Conservation (phyloP, 1,140 invertebrate species). For the Diuraphis noxia region DNA sequence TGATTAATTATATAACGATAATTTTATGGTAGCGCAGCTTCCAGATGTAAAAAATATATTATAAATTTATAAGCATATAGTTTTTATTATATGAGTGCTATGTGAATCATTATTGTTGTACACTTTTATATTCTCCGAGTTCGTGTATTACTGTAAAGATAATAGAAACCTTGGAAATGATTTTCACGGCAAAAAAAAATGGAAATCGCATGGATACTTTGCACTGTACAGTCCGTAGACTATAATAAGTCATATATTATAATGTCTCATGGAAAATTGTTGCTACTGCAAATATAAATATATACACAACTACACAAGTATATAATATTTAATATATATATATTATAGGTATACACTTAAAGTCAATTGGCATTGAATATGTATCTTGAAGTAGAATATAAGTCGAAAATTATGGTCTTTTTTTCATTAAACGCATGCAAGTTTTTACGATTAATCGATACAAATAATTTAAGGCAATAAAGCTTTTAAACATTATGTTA, state of each 20-base stretch:
- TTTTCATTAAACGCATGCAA: neutral
- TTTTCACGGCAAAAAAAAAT: slow-evolving; percentile 31
- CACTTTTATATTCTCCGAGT: neutral
- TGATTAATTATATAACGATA: neutral
- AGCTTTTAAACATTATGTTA: neutral
- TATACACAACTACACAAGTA: neutral
- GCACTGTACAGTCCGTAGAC: neutral
- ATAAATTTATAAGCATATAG: neutral
- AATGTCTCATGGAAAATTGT: neutral
- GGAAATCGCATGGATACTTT: neutral
- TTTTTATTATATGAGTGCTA: neutral
- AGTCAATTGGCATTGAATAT: neutral
- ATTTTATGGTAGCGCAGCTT: neutral
- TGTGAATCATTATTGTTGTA: neutral
- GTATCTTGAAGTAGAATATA: neutral
- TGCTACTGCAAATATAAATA: neutral
- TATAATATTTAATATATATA: neutral
- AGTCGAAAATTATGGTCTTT: neutral
- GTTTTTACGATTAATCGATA: neutral
- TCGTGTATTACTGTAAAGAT: neutral
- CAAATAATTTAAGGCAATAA: neutral
- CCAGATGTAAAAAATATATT: too few relatives aligned
- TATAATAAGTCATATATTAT: slow-evolving; percentile 2
- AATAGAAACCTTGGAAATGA: slow-evolving; percentile 34
- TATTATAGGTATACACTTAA: neutral